Percentiles rank a stretch among this genome's conserved stretches.
These are phyloP conservation scores for Diphyllodes magnificus DNA, from an alignment of 2,113 vertebrate genomes.

Conservation along the genomic window DNA sequence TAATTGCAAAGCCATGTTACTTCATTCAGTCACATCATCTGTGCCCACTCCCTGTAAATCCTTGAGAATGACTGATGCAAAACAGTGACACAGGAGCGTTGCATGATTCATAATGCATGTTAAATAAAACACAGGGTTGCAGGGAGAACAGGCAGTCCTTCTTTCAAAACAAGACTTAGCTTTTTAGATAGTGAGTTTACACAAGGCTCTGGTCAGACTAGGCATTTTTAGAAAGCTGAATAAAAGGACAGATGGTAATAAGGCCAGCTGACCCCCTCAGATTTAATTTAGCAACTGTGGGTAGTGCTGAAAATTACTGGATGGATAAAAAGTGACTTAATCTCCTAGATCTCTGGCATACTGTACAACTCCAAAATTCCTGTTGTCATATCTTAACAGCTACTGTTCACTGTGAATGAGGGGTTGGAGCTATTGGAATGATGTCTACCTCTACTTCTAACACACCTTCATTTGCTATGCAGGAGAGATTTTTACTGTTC, in stretches of 20 bases:
- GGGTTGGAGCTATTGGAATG: background rate
- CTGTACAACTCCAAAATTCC: background rate
- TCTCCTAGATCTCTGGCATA: background rate
- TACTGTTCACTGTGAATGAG: background rate
- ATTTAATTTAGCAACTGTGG: background rate
- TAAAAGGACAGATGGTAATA: background rate
- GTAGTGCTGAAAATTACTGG: background rate
- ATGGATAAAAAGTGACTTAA: background rate
- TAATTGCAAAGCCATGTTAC: constrained; percentile 10
- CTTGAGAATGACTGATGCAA: background rate
- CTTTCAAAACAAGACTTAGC: background rate
- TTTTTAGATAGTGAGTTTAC: background rate
- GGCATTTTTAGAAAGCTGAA: background rate
- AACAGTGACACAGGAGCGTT: background rate
- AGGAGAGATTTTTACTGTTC: background rate
- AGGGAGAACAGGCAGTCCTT: background rate
- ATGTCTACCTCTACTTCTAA: background rate
- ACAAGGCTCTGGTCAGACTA: background rate
- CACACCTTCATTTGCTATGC: background rate
- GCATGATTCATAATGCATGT: background rate
- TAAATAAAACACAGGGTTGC: background rate
- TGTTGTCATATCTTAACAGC: background rate
- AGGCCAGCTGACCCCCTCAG: background rate
- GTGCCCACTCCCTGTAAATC: background rate
- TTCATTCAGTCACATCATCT: background rate